phyloP scores from a whole-genome alignment of 2,797 vertebrate species.

The Trachops cirrhosus region DNA sequence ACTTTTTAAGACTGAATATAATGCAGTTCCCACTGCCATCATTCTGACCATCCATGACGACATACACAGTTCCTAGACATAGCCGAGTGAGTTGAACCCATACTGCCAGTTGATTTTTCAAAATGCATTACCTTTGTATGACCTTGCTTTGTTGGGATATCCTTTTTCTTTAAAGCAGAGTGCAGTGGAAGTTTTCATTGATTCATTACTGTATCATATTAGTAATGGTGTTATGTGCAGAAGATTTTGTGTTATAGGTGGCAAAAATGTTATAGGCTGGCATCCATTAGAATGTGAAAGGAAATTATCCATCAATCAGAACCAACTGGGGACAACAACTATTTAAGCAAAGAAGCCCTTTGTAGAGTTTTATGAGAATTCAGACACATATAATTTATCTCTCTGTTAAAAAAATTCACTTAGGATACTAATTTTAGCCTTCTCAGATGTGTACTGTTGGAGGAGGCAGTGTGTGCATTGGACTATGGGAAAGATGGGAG shows the following conservation, averaged over 20 bases:
- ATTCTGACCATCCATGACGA: background rate
- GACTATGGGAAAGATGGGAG: background rate
- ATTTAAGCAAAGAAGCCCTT: constrained; percentile 27
- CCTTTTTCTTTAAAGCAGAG: background rate
- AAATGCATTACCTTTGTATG: background rate
- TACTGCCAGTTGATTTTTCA: background rate
- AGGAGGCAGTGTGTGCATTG: background rate
- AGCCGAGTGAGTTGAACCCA: background rate
- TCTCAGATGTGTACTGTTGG: background rate
- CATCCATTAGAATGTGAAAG: constrained; percentile 34
- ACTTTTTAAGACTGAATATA: background rate
- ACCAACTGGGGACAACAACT: constrained; percentile 24
- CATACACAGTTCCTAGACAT: background rate
- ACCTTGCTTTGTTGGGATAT: background rate
- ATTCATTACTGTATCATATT: background rate
- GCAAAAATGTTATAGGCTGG: constrained; percentile 5
- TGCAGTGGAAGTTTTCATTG: background rate
- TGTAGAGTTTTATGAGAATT: constrained; percentile 46
- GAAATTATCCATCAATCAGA: constrained; percentile 56
- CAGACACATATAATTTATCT: constrained; percentile 26
- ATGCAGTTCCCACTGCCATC: background rate
- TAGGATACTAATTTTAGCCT: background rate
- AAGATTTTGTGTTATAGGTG: constrained; percentile 14
- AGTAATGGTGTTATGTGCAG: background rate
- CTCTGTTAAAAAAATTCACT: background rate